These are phyloP conservation scores for Spisula subtruncata DNA, from an alignment of 2,888 invertebrate genomes.

Conservation along the genomic window DNA sequence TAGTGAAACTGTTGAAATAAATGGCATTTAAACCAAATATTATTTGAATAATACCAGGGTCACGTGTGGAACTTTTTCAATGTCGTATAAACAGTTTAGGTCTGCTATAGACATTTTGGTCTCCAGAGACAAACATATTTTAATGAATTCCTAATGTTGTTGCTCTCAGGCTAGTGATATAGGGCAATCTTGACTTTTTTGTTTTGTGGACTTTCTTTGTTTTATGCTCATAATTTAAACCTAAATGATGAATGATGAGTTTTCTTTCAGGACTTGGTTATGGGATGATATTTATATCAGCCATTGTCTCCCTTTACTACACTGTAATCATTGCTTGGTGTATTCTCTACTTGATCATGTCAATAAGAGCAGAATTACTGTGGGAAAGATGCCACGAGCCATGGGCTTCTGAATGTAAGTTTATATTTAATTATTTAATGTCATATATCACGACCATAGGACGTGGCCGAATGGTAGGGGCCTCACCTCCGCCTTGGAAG, in stretches of 20 bases:
- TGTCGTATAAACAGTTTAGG: too few relatives aligned
- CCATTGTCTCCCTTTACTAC: constrained; percentile 85
- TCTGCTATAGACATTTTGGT: too few relatives aligned
- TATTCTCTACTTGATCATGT: constrained; percentile 85
- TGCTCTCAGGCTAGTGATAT: too few relatives aligned
- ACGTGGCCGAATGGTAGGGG: background rate
- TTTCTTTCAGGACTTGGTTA: constrained; percentile 83
- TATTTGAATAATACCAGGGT: too few relatives aligned
- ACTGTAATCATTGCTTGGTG: constrained; percentile 86
- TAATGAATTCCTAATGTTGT: too few relatives aligned
- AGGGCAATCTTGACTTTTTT: too few relatives aligned
- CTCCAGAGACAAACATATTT: too few relatives aligned
- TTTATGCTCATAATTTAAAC: background rate
- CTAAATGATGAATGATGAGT: background rate
- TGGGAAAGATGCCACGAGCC: constrained; percentile 83
- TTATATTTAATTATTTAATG: background rate
- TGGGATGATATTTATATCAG: constrained; percentile 85
- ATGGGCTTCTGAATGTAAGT: constrained; percentile 83
- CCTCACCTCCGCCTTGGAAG: too few relatives aligned
- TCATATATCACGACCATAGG: background rate
- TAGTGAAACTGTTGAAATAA: too few relatives aligned
- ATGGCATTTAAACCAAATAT: too few relatives aligned
- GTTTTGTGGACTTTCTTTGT: too few relatives aligned
- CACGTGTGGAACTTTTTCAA: too few relatives aligned
- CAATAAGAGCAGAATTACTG: constrained; percentile 82